Evolutionary conservation across 2,113 vertebrate genomes (phyloP), one percentile per base, ranked within the genome.

Genomic region (Willisornis vidua): DNA sequence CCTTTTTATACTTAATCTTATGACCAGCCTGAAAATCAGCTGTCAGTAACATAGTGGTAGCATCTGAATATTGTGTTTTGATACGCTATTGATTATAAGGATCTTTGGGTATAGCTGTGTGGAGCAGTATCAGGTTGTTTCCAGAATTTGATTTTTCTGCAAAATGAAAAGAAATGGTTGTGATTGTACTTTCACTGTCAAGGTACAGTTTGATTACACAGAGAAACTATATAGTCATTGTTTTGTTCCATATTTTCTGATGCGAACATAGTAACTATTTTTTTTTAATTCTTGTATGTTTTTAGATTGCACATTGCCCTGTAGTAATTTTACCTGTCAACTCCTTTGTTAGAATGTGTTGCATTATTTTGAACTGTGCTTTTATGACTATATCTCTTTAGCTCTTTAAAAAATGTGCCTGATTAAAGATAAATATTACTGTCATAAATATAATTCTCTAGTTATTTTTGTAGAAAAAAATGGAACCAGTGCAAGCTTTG

Each of bases 401-500:
- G 28, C 71, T 73, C 58, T 86, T 96, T 61, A 61, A 94, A 92
- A 92, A 89, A 33, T 55, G 12, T 29, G 17, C 61, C 33, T 86
- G 29, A 81, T 89, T 94, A 87, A 77, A 93, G 62, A 74, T 84
- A 33, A 46, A 23, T 79, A 63, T 79, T 80, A 49, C 29, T 77
- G 15, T 83, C 52, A 67, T 22, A 73, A 83, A 84, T 87, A 74
- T 3, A 6, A 71, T 87, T 35, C 20, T 94, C 86, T 92, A 63
- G 18, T 71, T 80, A 19, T 43, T 75, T 82, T 80, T 35, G 6
- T 59, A 55, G 48, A 25, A 22, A 28, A 48, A 80, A 54, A 18
- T 52, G 57, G 89, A 97, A 94, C 93, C 85, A 95, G 89, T 93
- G 73, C 85, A 94, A 49, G 84, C 70, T 97, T 82, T 97, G 85